phyloP scores from a whole-genome alignment of 2,113 vertebrate genomes.

The Chlorodrepanis virens region DNA sequence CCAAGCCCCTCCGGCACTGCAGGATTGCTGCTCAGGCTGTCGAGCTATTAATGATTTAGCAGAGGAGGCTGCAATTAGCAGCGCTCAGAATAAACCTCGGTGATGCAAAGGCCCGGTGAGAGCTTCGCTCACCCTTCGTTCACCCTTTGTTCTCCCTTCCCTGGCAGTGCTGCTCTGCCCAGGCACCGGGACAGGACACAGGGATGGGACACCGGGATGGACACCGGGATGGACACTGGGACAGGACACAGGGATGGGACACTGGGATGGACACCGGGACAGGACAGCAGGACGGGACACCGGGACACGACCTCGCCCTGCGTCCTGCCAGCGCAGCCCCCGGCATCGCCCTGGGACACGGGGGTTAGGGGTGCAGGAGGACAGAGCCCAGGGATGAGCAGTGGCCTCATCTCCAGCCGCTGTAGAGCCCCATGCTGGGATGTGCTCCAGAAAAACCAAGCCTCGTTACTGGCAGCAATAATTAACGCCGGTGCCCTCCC shows the following conservation, averaged over 20 bases:
- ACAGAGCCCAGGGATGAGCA: fast-evolving
- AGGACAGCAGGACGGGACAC: too few relatives aligned
- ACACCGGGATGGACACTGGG: neutral
- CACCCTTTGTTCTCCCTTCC: neutral
- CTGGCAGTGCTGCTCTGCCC: fast-evolving
- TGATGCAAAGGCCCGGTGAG: neutral
- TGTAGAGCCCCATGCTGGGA: neutral
- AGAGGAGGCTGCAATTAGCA: slow-evolving; percentile 30
- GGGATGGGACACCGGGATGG: too few relatives aligned
- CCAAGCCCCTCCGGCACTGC: neutral
- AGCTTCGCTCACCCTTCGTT: neutral
- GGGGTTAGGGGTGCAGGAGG: neutral
- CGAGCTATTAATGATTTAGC: neutral
- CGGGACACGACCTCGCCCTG: fast-evolving
- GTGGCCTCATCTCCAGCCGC: neutral
- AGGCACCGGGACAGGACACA: neutral
- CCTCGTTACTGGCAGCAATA: neutral
- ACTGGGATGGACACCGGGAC: too few relatives aligned
- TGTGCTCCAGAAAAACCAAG: neutral
- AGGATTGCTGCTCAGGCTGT: neutral
- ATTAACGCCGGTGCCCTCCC: neutral
- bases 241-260: fast-evolving
- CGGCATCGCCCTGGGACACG: fast-evolving
- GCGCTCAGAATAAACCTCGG: slow-evolving; percentile 1
- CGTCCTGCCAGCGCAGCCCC: neutral